Base-by-base conservation (phyloP, 1,140 invertebrate genomes). In the Hesperophylax magnus region DNA sequence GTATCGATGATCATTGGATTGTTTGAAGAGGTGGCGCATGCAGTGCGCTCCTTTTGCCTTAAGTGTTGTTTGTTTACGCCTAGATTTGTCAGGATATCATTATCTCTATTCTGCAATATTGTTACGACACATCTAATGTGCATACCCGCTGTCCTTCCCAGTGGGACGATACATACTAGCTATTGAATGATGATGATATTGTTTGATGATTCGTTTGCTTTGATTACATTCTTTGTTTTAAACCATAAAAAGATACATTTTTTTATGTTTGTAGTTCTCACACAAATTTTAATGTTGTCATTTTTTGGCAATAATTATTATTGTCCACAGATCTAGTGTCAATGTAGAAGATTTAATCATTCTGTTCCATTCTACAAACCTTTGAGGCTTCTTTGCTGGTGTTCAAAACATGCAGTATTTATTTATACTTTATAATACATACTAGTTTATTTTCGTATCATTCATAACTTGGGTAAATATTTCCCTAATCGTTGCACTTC, bases 1-100 rank as follows among this genome's bases (percentile, higher is more conserved):
- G 56, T 76, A 47, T 47, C 39, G 14, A 65, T 63, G 31, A 77
- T 15, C 20, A 69, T 39, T 31, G 60, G 77, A 53, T 65, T 56
- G 78, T 65, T 63, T 47, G 52, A 52, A 61, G 78, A 31, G 67
- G 69, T 54, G 24, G 22, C 39, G n/a, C 20, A 24, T 56, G 34
- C 20, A 20, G 58, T 54, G 18, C 60, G 54, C 78, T 53, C 47
- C 65, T 39, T 80, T 75, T 76, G 78, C 78, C 78, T 80, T 80
- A 80, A 80, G 78, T 80, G 78, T 80, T 80, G 78, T n/a, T 80
- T 80, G 78, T 80, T 80, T 47, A 79, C 14, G 78, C 71, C 78
- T 80, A 80, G 78, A 61, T 76, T 22, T 56, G 69, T 76, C 71
- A 39, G 24, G 27, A 76, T 75, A 76, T 65, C 24, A 79, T 34